Conservation (phyloP, 2,113 vertebrate species). For the Ariopsis seemanni region DNA sequence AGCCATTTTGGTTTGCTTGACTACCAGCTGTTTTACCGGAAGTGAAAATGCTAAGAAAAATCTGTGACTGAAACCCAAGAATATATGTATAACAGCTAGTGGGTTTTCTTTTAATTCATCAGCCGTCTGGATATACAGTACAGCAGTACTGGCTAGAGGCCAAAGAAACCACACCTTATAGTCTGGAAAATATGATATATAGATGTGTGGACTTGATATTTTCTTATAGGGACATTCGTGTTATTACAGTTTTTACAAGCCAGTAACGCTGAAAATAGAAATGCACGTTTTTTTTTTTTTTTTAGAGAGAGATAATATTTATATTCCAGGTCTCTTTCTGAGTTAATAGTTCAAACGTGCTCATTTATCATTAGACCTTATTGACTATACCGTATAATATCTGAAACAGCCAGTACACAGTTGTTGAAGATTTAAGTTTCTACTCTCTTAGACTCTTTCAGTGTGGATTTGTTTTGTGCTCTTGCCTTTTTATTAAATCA, state of each 20-base stretch:
- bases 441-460: slow-evolving; percentile 27
- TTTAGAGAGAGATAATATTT: neutral
- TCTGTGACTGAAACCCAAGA: too few relatives aligned
- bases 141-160: neutral
- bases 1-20: too few relatives aligned
- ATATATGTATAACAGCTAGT: neutral
- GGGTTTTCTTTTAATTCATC: neutral
- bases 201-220: slow-evolving; percentile 5
- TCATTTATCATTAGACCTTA: neutral
- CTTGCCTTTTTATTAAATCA: neutral
- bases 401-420: neutral
- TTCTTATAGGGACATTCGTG: neutral
- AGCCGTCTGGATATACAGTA: neutral
- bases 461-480: neutral
- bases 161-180: neutral
- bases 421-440: neutral
- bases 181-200: slow-evolving; percentile 3
- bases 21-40: too few relatives aligned
- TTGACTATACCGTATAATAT: neutral
- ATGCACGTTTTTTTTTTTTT: neutral
- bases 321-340: neutral
- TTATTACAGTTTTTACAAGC: neutral
- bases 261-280: neutral
- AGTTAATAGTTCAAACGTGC: neutral
- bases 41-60: too few relatives aligned